Conservation (phyloP, 2,888 invertebrate genomes). For the Choreutis nemorana region DNA sequence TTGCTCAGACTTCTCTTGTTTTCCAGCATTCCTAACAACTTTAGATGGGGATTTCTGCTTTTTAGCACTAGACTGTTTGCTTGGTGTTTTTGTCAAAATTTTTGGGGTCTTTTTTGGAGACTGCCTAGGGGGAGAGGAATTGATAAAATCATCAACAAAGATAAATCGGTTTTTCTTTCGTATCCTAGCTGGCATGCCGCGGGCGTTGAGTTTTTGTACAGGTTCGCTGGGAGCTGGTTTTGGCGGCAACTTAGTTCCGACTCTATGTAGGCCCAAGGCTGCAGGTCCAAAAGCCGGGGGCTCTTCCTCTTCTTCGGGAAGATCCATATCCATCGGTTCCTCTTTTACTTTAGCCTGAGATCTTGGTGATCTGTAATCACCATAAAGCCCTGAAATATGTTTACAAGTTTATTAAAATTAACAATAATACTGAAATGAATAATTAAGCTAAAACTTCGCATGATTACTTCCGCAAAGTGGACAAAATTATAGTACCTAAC, state of each 20-base stretch:
- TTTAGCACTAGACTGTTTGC: conserved; percentile 44
- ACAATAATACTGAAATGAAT: conserved; percentile 5
- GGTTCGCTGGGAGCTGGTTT: conserved; percentile 76
- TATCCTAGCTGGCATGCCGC: conserved; percentile 91
- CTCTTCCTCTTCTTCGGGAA: conserved; percentile 73
- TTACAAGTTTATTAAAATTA: conserved; percentile 3
- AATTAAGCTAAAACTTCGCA: conserved; percentile 10
- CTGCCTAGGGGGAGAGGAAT: conserved; percentile 75
- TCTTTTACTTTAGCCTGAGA: conserved; percentile 52
- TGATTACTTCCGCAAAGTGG: conserved; percentile 8
- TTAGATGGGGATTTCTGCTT: conserved; percentile 62
- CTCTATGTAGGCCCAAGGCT: conserved; percentile 81
- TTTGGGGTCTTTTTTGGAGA: conserved; percentile 74
- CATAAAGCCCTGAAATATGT: too few relatives aligned
- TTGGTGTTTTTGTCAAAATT: conserved; percentile 58
- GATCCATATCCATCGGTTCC: conserved; percentile 69
- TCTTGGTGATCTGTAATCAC: conserved; percentile 26
- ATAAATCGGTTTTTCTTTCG: conserved; percentile 89
- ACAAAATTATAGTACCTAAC: conserved; percentile 1
- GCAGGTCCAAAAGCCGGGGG: conserved; percentile 80
- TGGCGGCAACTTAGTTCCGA: conserved; percentile 78
- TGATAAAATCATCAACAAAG: conserved; percentile 88
- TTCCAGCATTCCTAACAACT: conserved; percentile 53
- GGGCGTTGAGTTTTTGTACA: conserved; percentile 81
- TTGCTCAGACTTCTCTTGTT: conserved; percentile 49